A percentile compares a stretch with the other conserved stretches of the same genome.
phyloP scores from a whole-genome alignment of 2,113 vertebrate species.

The Carassius gibelio region DNA sequence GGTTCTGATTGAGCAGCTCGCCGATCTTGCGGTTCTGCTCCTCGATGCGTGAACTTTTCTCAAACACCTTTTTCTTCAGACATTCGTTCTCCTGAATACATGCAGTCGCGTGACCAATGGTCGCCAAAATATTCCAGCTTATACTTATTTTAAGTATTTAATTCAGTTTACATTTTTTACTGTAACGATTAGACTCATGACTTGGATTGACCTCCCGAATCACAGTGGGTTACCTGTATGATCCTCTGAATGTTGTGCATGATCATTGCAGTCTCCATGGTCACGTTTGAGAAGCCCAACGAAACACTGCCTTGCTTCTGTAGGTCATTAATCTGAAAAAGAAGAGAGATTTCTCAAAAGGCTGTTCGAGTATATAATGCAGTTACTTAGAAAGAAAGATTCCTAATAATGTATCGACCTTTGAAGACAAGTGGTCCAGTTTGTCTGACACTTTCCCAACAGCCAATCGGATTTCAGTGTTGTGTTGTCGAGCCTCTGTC shows the following conservation, averaged over 20 bases:
- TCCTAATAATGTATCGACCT: constrained; percentile 73
- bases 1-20: constrained; percentile 91
- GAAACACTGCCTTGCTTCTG: constrained; percentile 79
- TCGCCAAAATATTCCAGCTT: too few species aligned
- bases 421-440: constrained; percentile 88
- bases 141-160: too few species aligned
- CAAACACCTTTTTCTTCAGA: constrained; percentile 93
- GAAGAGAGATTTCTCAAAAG: background rate
- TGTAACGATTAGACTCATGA: too few species aligned
- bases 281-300: constrained; percentile 78
- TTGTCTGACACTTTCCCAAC: constrained; percentile 92
- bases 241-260: constrained; percentile 94
- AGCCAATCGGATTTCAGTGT: constrained; percentile 90
- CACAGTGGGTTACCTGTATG: constrained; percentile 80
- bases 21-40: constrained; percentile 95
- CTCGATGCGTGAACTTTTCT: constrained; percentile 92
- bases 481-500: constrained; percentile 93
- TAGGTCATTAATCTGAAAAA: constrained; percentile 84
- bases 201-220: too few species aligned
- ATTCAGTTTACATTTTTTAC: too few species aligned
- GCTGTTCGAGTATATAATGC: background rate
- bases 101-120: background rate
- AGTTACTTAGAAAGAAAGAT: too few species aligned
- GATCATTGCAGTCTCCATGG: constrained; percentile 94
- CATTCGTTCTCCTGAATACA: constrained; percentile 90